Evolutionary conservation across 2,113 vertebrate species (phyloP), one percentile per base, ranked within the genome.

Genomic region (Atractosteus spatula): DNA sequence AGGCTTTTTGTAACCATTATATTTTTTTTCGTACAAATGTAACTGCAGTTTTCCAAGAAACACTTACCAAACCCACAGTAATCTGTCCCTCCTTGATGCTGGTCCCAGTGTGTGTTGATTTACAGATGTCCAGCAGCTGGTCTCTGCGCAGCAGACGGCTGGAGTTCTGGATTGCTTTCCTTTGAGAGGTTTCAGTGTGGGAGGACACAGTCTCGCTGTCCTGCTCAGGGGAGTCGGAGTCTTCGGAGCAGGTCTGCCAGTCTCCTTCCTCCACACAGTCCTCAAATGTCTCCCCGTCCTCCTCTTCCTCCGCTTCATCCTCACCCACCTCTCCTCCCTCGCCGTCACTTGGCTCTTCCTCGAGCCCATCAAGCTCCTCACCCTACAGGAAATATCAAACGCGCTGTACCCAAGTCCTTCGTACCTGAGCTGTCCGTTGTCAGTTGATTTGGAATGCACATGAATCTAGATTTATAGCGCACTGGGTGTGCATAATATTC

Each of bases 61-160:
- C 29, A 84, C 96, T 90, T 81, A 98, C 98, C 95, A 99, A 81
- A 14, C 98, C 98, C n/a, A 98, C 86, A 0, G 96, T 99, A 67
- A 99, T 89, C 51, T 98, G 89, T 3, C 88, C 92, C 1, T 93
- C 91, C 84, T 93, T 96, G 81, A 91, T 86, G 57, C 70, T 92
- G 47, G 79, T 78, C 45, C 95, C 91, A 0, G 44, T 74, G 68
- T 98, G 96, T 14, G 91, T 79, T 1, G 85, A 66, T 80, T 87
- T 96, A 17, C 99, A 90, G 76, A 95, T 84, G 10, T 91, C 82
- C 73, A 99, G 86, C 62, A 99, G 89, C 62, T 98, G 95, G 17
- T 93, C 85, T 73, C 89, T 96, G 10, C 82, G 92, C 10, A 98
- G 93, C 70, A 99, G 86, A 14, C 87, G 93, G 69, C 95, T 95